Base-by-base conservation (phyloP, 2,113 vertebrate genomes). In the Melospiza georgiana region DNA sequence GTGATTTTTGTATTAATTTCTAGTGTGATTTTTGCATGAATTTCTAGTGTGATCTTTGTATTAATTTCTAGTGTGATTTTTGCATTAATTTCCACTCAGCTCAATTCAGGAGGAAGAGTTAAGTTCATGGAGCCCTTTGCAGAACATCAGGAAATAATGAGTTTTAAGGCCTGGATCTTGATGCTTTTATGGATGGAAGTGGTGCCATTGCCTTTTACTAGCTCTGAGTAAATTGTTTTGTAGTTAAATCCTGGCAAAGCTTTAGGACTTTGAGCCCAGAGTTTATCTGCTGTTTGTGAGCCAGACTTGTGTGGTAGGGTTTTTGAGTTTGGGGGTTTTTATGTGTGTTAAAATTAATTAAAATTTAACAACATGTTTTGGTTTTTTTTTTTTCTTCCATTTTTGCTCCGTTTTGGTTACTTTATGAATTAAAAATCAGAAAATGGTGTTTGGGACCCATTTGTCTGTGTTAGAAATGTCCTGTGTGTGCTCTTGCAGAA, bases 361-460 rank as follows among this genome's bases (percentile, higher is more conserved):
- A 52, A 88, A 4, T 25, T 23, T 19, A 9, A 30, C 27, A 48
- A 35, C 6, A 1, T 12, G 19, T 46, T 46, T 44, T 43, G 5
- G 43, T 35, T 30, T 17, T 39, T 39, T 39, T 6, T 5, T 31
- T 12, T 8, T 5, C 4, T 37, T 5, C 5, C 0, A 3, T 30
- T 43, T n/a, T 22, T 21, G 4, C 7, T 55, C 28, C 2, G 3
- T 66, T 61, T 51, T 21, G 21, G 0, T 49, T 79, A 5, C 5
- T 17, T 48, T 48, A 9, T 52, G 25, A 27, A 20, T 35, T 58
- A 25, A 18, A 83, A 72, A 55, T 55, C 35, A 35, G 54, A 41
- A 21, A 55, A 37, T 23, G 21, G 14, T 49, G 2, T 79, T 48
- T 43, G 23, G 57, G 39, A 20, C 2, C 4, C 5, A 1, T 73